Percentiles rank a stretch among this genome's conserved stretches.
Evolutionary conservation across 2,797 vertebrate genomes (phyloP).

Genomic region (Poecilia gillii): DNA sequence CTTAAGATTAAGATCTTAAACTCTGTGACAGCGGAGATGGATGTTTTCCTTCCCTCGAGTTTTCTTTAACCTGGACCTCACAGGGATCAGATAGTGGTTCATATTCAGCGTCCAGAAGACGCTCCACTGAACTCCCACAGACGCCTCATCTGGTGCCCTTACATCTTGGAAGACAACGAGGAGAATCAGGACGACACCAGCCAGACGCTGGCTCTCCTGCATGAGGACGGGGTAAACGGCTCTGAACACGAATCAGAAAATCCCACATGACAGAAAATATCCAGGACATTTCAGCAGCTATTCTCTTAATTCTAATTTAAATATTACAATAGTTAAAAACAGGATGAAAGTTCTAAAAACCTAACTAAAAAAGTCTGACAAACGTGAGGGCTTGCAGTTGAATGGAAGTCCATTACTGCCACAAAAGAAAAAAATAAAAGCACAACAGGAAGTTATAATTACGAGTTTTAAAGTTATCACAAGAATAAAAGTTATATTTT

Average conservation of each 20-base stretch:
- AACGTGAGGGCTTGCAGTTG: background rate
- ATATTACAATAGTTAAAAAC: background rate
- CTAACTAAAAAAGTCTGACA: background rate
- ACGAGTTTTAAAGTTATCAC: background rate
- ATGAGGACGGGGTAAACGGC: conserved; percentile 90
- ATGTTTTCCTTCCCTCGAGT: background rate
- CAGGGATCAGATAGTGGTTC: conserved; percentile 94
- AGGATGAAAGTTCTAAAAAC: background rate
- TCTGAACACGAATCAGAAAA: background rate
- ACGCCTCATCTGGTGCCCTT: conserved; percentile 98
- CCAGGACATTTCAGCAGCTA: background rate
- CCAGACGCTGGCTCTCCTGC: conserved; percentile 92
- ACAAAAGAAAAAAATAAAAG: background rate
- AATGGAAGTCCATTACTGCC: background rate
- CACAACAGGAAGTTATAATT: background rate
- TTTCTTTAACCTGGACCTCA: conserved; percentile 76
- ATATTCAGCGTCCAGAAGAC: conserved; percentile 88
- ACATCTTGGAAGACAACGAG: conserved; percentile 93
- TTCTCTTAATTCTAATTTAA: background rate
- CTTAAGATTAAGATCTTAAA: background rate
- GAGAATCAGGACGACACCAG: conserved; percentile 90
- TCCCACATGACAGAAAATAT: background rate
- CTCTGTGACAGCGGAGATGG: background rate
- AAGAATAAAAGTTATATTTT: too few species aligned
- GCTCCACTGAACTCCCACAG: conserved; percentile 89